A percentile compares a stretch with the other conserved stretches of the same genome.
Evolutionary conservation across 2,888 invertebrate genomes (phyloP).

Genomic region (Stramonita haemastoma): DNA sequence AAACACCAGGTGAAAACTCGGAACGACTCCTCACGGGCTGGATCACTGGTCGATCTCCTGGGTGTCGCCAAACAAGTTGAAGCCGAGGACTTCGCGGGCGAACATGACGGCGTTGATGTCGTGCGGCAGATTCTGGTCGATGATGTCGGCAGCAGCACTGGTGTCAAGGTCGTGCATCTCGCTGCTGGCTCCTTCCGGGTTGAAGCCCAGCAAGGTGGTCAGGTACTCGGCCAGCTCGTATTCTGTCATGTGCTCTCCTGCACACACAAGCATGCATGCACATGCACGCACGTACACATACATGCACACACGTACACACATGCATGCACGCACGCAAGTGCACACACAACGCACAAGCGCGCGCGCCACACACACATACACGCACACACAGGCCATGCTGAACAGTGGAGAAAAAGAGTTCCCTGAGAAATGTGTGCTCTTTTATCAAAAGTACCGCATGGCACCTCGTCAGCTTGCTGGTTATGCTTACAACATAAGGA

Average conservation of each 20-base stretch:
- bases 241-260: conserved; percentile 78
- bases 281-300: not conserved
- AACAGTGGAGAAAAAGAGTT: too few species aligned
- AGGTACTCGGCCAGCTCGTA: conserved; percentile 77
- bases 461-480: too few species aligned
- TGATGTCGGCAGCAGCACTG: conserved; percentile 66
- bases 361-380: not conserved
- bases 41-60: conserved; percentile 25
- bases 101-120: conserved; percentile 74
- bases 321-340: too few species aligned
- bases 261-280: not conserved
- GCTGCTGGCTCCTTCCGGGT: conserved; percentile 75
- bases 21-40: too few species aligned
- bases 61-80: conserved; percentile 63
- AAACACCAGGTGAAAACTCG: too few species aligned
- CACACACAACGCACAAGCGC: not conserved
- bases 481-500: too few species aligned
- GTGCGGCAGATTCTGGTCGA: conserved; percentile 74
- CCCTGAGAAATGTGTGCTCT: too few species aligned
- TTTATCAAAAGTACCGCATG: too few species aligned
- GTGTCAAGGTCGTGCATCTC: conserved; percentile 73
- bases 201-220: conserved; percentile 74
- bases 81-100: conserved; percentile 74
- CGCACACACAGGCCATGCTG: too few species aligned
- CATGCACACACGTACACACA: not conserved